Base-by-base conservation (phyloP, 2,888 invertebrate genomes). In the Lasioglossum marginatum region DNA sequence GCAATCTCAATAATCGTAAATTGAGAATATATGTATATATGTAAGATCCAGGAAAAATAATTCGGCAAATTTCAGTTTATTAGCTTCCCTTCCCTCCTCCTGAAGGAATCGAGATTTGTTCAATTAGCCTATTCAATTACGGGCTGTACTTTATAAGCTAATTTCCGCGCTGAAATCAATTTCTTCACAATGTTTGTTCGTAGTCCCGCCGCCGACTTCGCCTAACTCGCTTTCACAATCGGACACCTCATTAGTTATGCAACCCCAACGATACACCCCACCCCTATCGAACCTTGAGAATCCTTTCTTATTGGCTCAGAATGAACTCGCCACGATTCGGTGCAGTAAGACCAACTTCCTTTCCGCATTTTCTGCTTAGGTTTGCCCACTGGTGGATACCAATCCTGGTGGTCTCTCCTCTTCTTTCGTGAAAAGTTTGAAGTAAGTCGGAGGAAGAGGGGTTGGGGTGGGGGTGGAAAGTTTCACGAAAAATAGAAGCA, bases 341-440 rank as follows among this genome's bases (percentile, higher is more conserved):
- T 76, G 45, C 82, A 48, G 63, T 63, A 66, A 82, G 82, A 81
- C 45, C 83, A 81, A 80, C 84, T 85, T 87, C 83, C 66, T 77
- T 77, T 31, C 75, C 78, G 76, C 88, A 88, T 92, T 90, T 93
- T 91, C 90, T 91, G 89, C 92, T 93, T 91, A 92, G 85, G 87
- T 85, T 92, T 82, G 87, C 77, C 66, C 45, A 73, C 45, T 72
- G 71, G 52, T 40, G 76, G 78, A 86, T 74, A 79, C 86, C 45
- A 73, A 83, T 60, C 48, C 68, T 63, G 43, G 31, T 34, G 68
- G 27, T 72, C 76, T 43, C 48, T 52, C 80, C 52, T 48, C 78
- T 60, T 77, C 83, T 78, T 77, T 68, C 74, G 60, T 23, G 66
- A 63, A 80, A 86, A 82, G 66, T 87, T 86, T 71, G 43, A 66